Conservation (phyloP, 1,140 invertebrate species). For the Drosophila ficusphila region DNA sequence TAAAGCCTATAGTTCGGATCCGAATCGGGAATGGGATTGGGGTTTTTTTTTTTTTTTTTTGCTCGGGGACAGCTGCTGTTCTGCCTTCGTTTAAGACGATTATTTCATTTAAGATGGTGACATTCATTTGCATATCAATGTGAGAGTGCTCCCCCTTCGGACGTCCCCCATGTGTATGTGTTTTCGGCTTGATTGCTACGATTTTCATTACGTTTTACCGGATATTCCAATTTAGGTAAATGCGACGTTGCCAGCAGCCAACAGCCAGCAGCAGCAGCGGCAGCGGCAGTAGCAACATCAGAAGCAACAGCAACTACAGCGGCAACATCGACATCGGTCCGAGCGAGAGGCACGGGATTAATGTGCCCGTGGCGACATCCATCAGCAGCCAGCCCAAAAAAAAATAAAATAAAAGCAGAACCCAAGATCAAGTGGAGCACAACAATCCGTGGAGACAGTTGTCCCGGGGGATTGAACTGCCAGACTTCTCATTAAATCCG, state of each 20-base stretch:
- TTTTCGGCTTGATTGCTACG: slow-evolving; percentile 79
- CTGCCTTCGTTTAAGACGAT: slow-evolving; percentile 76
- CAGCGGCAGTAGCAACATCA: slow-evolving; percentile 4
- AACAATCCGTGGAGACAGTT: slow-evolving; percentile 44
- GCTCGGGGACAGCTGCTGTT: slow-evolving; percentile 21
- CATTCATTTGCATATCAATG: slow-evolving; percentile 84
- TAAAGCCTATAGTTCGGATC: slow-evolving; percentile 37
- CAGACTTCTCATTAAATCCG: neutral
- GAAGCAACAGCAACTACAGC: slow-evolving; percentile 1
- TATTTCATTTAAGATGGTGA: slow-evolving; percentile 82
- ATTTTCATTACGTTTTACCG: slow-evolving; percentile 83
- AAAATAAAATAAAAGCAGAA: too few species aligned
- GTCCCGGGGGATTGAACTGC: slow-evolving; percentile 22
- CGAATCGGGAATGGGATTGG: neutral
- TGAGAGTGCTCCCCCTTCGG: slow-evolving; percentile 16
- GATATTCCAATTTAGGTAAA: slow-evolving; percentile 84
- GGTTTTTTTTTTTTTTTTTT: too few species aligned
- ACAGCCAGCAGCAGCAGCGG: slow-evolving; percentile 49
- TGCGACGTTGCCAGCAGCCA: slow-evolving; percentile 80
- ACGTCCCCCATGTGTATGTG: slow-evolving; percentile 29
- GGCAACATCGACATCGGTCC: slow-evolving; percentile 30
- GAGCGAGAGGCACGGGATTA: slow-evolving; percentile 66
- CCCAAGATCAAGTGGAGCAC: slow-evolving; percentile 77
- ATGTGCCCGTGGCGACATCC: slow-evolving; percentile 57
- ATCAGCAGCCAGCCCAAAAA: slow-evolving; percentile 32